Conservation (phyloP, 2,888 invertebrate genomes). For the Cosmia trapezina region DNA sequence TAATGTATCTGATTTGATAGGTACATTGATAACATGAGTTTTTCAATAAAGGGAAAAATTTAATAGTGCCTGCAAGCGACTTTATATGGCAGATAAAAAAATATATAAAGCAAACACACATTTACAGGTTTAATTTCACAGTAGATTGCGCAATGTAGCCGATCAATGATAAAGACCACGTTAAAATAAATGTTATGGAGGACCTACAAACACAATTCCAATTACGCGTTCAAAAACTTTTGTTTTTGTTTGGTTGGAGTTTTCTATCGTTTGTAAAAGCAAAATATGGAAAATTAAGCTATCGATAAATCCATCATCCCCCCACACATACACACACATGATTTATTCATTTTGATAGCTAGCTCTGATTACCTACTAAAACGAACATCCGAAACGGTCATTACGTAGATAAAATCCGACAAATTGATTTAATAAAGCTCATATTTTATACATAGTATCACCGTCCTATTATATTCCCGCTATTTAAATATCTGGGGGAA, state of each 20-base stretch:
- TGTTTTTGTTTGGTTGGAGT: conserved; percentile 27
- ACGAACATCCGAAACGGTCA: not conserved
- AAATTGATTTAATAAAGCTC: conserved; percentile 15
- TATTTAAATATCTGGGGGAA: not conserved
- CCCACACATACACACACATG: not conserved
- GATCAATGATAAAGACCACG: conserved; percentile 56
- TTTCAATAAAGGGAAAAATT: conserved; percentile 28
- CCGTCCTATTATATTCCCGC: not conserved
- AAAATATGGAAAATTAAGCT: conserved; percentile 23
- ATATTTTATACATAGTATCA: not conserved
- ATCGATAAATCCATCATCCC: conserved; percentile 14
- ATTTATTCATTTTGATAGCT: conserved; percentile 28
- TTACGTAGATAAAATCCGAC: conserved; percentile 22
- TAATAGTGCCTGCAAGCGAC: conserved; percentile 16
- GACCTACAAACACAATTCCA: conserved; percentile 45
- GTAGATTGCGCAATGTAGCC: conserved; percentile 62
- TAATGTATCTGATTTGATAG: conserved; percentile 23
- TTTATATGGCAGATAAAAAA: conserved; percentile 47
- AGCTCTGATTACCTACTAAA: conserved; percentile 14
- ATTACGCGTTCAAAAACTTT: conserved; percentile 38
- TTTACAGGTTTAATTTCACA: conserved; percentile 65
- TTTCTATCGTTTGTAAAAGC: conserved; percentile 13
- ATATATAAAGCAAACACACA: conserved; percentile 48
- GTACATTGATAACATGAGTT: conserved; percentile 8
- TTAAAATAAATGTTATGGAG: conserved; percentile 60